A percentile compares a stretch with the other conserved stretches of the same genome.
phyloP scores from a whole-genome alignment of 2,797 vertebrate genomes.

The Aviceda leuphotes region DNA sequence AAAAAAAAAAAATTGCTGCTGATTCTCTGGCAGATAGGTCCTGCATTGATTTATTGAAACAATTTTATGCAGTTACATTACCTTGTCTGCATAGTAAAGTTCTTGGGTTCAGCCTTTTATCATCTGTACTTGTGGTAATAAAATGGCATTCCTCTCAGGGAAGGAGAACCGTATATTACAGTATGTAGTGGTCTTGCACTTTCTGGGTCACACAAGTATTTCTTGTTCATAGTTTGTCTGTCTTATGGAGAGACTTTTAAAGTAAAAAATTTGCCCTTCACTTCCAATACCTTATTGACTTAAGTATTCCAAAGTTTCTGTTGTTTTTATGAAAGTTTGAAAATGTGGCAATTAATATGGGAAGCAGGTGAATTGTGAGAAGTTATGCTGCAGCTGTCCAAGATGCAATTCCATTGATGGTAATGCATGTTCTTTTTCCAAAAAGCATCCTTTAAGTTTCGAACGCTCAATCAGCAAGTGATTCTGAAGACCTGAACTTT shows the following conservation, averaged over 20 bases:
- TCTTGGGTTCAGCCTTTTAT: neutral
- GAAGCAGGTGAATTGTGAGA: neutral
- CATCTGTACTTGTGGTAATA: neutral
- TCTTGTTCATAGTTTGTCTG: neutral
- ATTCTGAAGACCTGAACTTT: neutral
- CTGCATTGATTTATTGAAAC: neutral
- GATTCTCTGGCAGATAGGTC: neutral
- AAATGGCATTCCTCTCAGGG: neutral
- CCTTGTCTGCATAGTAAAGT: neutral
- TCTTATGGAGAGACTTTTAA: neutral
- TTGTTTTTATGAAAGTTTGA: neutral
- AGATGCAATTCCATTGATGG: neutral
- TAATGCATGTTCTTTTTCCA: neutral
- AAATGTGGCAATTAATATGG: neutral
- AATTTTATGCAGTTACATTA: neutral
- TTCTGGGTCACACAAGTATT: neutral
- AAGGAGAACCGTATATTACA: neutral
- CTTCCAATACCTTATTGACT: neutral
- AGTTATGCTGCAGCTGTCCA: neutral
- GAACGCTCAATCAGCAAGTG: neutral
- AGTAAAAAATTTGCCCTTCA: neutral
- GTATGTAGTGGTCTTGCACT: neutral
- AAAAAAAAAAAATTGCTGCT: neutral
- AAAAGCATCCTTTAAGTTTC: neutral
- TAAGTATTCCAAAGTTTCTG: neutral